These are phyloP conservation scores for Drosophila affinis DNA, from an alignment of 2,888 invertebrate species.

Conservation along the genomic window DNA sequence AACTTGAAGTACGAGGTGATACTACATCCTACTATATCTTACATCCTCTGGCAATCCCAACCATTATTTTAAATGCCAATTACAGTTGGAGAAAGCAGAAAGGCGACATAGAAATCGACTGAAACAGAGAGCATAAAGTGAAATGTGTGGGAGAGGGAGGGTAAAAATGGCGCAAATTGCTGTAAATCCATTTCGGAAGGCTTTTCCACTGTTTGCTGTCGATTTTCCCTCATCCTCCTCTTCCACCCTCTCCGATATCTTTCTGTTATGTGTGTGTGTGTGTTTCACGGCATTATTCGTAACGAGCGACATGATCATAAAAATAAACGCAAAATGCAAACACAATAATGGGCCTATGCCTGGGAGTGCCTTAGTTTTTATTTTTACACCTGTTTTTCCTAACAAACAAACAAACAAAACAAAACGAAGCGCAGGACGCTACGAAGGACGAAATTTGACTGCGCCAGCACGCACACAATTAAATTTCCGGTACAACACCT, in stretches of 20 bases:
- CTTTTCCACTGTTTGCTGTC: conserved; percentile 31
- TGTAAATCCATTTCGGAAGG: conserved; percentile 66
- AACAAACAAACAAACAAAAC: conserved; percentile 43
- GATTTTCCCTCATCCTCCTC: conserved; percentile 19
- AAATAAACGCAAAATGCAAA: conserved; percentile 76
- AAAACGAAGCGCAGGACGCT: conserved; percentile 18
- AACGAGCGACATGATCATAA: conserved; percentile 78
- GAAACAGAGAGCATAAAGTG: neutral
- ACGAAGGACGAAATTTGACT: conserved; percentile 59
- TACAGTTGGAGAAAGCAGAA: conserved; percentile 45
- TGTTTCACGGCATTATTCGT: conserved; percentile 71
- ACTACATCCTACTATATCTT: neutral
- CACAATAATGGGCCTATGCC: conserved; percentile 50
- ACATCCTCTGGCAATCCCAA: conserved; percentile 4
- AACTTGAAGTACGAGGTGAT: neutral
- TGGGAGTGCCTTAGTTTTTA: conserved; percentile 75
- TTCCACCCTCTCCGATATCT: neutral
- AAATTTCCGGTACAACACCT: conserved; percentile 74
- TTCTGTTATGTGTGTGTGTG: conserved; percentile 50
- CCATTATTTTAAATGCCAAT: conserved; percentile 63
- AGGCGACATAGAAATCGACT: conserved; percentile 2
- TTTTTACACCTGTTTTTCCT: conserved; percentile 74
- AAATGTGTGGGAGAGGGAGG: neutral
- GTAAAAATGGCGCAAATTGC: conserved; percentile 60
- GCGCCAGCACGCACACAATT: conserved; percentile 76